These are phyloP conservation scores for Orchesella flavescens DNA, from an alignment of 2,888 invertebrate genomes.

Conservation along the genomic window DNA sequence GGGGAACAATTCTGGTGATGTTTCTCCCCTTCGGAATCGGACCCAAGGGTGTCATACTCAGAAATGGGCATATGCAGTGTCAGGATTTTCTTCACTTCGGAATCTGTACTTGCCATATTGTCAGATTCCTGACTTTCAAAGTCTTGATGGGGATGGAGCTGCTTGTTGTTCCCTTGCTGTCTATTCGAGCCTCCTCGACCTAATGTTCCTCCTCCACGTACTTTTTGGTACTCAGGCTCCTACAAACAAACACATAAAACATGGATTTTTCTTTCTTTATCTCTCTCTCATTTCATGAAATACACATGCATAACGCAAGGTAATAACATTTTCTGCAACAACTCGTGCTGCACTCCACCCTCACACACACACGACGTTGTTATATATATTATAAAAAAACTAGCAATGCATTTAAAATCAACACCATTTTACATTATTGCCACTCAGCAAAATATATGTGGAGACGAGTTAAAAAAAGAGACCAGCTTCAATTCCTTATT, in stretches of 20 bases:
- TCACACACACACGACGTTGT: not conserved
- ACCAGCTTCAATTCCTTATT: too few relatives aligned
- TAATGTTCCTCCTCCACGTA: constrained; percentile 54
- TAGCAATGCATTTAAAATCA: not conserved
- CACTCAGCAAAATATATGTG: constrained; percentile 16
- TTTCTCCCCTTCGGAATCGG: constrained; percentile 82
- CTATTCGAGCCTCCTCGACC: constrained; percentile 43
- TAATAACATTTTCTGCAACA: not conserved
- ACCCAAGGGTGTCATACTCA: constrained; percentile 80
- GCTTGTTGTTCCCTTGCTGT: constrained; percentile 33
- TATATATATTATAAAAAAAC: too few relatives aligned
- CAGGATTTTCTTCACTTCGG: constrained; percentile 94
- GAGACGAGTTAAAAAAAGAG: not conserved
- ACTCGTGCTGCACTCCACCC: not conserved
- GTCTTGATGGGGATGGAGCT: constrained; percentile 46
- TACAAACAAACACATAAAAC: constrained; percentile 43
- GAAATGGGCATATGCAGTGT: constrained; percentile 93
- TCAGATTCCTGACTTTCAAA: constrained; percentile 80
- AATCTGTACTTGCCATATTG: constrained; percentile 88
- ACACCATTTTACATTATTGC: constrained; percentile 35
- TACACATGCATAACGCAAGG: constrained; percentile 14
- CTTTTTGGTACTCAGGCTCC: constrained; percentile 69
- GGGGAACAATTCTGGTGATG: constrained; percentile 71
- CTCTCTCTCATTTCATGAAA: too few relatives aligned
- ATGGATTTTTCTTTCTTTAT: not conserved